A percentile compares a stretch with the other conserved stretches of the same genome.
These are phyloP conservation scores for Scaptomyza tumidula DNA, from an alignment of 2,888 invertebrate species.

Conservation along the genomic window DNA sequence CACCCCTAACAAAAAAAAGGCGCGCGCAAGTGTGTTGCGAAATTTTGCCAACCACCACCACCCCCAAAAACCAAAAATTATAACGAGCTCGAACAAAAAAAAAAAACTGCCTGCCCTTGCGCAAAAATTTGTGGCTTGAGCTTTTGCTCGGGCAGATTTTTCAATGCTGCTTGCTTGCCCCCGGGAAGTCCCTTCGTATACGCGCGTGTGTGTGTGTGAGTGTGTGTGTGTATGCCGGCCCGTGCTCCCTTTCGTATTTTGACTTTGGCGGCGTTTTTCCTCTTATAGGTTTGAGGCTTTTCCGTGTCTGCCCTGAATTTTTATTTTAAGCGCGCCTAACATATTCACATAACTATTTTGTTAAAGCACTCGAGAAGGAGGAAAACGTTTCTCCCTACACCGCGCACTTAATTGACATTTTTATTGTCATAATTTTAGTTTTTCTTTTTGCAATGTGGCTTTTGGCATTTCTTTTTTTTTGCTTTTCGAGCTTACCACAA, in stretches of 20 bases:
- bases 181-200: constrained; percentile 3
- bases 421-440: constrained; percentile 47
- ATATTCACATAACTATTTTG: constrained; percentile 2
- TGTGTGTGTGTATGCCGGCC: constrained; percentile 74
- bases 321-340: constrained; percentile 70
- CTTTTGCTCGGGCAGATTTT: constrained; percentile 60
- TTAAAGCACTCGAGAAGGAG: background rate
- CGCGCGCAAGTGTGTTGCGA: constrained; percentile 77
- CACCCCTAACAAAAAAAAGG: constrained; percentile 69
- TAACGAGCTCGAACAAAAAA: constrained; percentile 36
- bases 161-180: constrained; percentile 25
- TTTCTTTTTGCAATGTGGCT: constrained; percentile 49
- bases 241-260: constrained; percentile 49
- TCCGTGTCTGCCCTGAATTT: constrained; percentile 76
- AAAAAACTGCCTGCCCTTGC: constrained; percentile 71
- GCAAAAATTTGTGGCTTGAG: constrained; percentile 78
- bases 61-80: constrained; percentile 16
- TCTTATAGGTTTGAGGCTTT: constrained; percentile 68
- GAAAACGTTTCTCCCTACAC: background rate
- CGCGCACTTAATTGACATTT: constrained; percentile 53
- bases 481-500: constrained; percentile 71
- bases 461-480: constrained; percentile 17
- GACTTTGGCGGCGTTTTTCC: constrained; percentile 51
- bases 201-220: constrained; percentile 10
- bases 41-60: constrained; percentile 59